Evolutionary conservation across 2,797 vertebrate genomes (phyloP).

Genomic region (Xenopus petersii): DNA sequence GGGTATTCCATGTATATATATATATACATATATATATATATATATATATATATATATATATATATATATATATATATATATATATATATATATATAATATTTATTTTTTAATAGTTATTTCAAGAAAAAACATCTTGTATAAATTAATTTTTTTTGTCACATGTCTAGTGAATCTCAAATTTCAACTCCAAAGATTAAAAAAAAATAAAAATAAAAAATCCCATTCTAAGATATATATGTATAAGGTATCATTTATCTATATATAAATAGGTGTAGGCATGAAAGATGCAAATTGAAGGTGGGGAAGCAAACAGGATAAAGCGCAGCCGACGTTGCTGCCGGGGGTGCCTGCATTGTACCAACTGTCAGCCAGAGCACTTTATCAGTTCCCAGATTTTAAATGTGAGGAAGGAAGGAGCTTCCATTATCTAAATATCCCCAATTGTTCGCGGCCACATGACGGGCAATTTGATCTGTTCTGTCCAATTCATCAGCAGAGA

Average conservation of each 20-base stretch:
- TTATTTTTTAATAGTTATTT: no score
- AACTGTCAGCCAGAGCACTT: constrained; percentile 60
- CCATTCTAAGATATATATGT: no score
- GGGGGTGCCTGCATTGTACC: constrained; percentile 56
- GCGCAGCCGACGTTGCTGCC: constrained; percentile 7
- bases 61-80: no score
- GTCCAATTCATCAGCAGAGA: constrained; percentile 75
- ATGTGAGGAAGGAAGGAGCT: constrained; percentile 72
- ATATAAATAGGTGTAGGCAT: background rate
- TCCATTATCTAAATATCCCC: constrained; percentile 77
- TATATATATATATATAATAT: background rate
- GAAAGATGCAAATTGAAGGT: background rate
- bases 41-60: no score
- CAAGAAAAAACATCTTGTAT: no score
- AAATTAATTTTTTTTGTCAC: no score
- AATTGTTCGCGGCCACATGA: constrained; percentile 75
- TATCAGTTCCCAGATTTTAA: constrained; percentile 73
- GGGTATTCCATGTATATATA: no score
- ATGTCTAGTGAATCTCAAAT: no score
- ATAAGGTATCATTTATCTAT: no score
- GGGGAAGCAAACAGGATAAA: background rate
- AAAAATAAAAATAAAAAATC: no score
- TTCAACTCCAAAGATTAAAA: no score
- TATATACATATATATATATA: background rate
- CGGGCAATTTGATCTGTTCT: constrained; percentile 77